Percentiles rank a stretch among this genome's conserved stretches.
Evolutionary conservation across 2,888 invertebrate species (phyloP).

Genomic region (Thysanoteuthis rhombus): DNA sequence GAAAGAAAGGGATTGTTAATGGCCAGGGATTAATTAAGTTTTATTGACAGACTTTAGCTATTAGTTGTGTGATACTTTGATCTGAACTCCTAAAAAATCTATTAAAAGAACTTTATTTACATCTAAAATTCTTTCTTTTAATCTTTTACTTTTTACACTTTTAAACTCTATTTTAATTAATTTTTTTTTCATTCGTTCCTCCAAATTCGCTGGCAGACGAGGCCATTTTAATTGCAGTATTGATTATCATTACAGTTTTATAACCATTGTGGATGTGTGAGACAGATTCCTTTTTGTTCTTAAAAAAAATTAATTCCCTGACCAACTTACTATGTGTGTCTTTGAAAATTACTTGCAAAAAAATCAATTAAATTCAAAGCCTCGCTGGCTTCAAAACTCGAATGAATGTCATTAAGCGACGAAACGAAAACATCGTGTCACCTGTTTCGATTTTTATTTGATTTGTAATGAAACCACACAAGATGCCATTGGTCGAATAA

Average conservation of each 20-base stretch:
- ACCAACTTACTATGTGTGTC: neutral
- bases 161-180: too few relatives aligned
- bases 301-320: neutral
- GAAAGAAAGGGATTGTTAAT: too few relatives aligned
- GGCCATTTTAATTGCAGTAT: too few relatives aligned
- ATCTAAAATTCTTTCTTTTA: too few relatives aligned
- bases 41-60: too few relatives aligned
- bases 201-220: too few relatives aligned
- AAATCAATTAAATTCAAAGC: neutral
- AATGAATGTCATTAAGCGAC: neutral
- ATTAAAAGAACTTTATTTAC: too few relatives aligned
- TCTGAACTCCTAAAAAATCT: too few relatives aligned
- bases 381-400: neutral
- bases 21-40: too few relatives aligned
- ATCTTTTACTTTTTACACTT: too few relatives aligned
- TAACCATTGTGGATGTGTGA: neutral
- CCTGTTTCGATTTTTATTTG: neutral
- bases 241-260: neutral
- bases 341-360: neutral
- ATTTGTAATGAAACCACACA: neutral
- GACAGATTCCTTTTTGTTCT: neutral
- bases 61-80: too few relatives aligned
- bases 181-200: too few relatives aligned
- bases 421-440: neutral
- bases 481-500: neutral